Conservation (phyloP, 2,888 invertebrate genomes). For the Calameuta filiformis region DNA sequence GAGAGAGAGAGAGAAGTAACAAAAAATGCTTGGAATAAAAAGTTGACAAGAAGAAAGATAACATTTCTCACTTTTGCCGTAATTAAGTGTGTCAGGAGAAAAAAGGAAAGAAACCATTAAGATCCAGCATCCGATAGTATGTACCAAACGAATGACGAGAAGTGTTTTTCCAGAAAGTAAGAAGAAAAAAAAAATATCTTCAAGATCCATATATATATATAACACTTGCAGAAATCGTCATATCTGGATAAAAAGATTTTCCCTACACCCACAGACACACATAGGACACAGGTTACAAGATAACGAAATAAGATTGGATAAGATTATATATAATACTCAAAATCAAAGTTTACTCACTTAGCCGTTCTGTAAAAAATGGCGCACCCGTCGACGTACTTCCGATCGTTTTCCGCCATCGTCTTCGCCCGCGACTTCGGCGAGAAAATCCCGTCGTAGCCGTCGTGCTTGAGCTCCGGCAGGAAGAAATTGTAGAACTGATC, state of each 20-base stretch:
- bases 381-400: slow-evolving; percentile 98
- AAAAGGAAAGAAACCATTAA: slow-evolving; percentile 1
- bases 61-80: not conserved
- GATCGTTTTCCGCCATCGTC: slow-evolving; percentile 96
- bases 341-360: slow-evolving; percentile 74
- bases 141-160: not conserved
- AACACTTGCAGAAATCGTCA: no score
- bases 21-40: not conserved
- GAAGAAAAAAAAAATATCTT: not conserved
- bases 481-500: slow-evolving; percentile 99
- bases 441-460: slow-evolving; percentile 95
- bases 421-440: slow-evolving; percentile 98
- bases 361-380: slow-evolving; percentile 96
- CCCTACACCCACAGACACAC: not conserved
- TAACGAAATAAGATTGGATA: not conserved
- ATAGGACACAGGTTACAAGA: not conserved
- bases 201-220: no score
- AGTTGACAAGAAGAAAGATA: slow-evolving; percentile 7
- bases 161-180: not conserved
- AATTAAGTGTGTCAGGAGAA: not conserved
- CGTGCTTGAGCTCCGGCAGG: slow-evolving; percentile 90
- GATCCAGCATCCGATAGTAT: not conserved
- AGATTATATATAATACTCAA: not conserved
- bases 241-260: not conserved
- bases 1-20: not conserved